Evolutionary conservation across 2,888 invertebrate species (phyloP), one percentile per base, ranked within the genome.

Genomic region (Eupeodes latifasciatus): DNA sequence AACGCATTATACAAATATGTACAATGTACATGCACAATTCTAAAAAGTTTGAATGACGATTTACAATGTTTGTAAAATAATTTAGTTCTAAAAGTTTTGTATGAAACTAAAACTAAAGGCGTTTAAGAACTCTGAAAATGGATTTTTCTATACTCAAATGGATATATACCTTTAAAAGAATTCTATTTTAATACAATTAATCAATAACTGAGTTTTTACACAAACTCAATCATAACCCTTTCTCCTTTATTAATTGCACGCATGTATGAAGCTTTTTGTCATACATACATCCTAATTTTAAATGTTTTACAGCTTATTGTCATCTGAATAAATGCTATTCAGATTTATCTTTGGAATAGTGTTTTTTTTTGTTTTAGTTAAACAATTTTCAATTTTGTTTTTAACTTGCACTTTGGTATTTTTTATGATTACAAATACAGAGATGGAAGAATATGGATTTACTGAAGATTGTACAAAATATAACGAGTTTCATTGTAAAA

Each of bases 371-470:
- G 6, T 66, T 67, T 79, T 79, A 40, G 61, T 16, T 27, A 27
- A 27, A 27, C 27, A 27, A 27, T 3, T 40, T 72, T 64, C 14
- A 49, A 44, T n/a, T 76, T 49, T 19, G 47, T 49, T 67, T 49
- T 14, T 57, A 44, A 61, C 67, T 67, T 77, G 5, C 9, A 71
- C 64, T 72, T 85, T 59, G 62, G 16, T 40, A 27, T 40, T 11
- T 55, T 74, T 64, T 44, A 44, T 12, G 19, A 27, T 49, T 47
- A 27, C 3, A 40, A 71, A 71, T 80, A 85, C 36, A 75, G 36
- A 83, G 53, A 83, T 64, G 57, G 79, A 76, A 83, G 71, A 83
- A 71, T 77, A 67, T 47, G 83, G 79, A 44, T 83, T 83, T 76
- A 55, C 61, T 76, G 76, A 81, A 59, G 80, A 71, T 77, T 67